These are phyloP conservation scores for Xiphias gladius DNA, from an alignment of 2,113 vertebrate genomes.

Conservation along the genomic window DNA sequence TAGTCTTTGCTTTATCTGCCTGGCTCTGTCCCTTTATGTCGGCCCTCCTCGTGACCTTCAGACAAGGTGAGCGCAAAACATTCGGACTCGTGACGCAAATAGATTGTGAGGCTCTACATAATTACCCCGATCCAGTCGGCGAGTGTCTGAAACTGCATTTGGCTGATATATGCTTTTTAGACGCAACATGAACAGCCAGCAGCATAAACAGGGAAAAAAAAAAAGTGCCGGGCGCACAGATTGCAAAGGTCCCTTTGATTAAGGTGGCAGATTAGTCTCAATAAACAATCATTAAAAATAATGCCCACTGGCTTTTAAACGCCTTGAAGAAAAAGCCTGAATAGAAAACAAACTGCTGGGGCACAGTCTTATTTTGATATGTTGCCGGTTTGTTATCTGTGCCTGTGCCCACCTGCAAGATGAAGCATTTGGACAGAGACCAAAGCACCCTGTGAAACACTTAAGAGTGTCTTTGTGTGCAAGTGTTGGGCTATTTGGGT, in stretches of 20 bases:
- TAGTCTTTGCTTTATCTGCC: slow-evolving; percentile 13
- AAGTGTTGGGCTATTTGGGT: neutral
- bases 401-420: slow-evolving; percentile 43
- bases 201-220: slow-evolving; percentile 66
- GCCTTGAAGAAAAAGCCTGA: slow-evolving; percentile 48
- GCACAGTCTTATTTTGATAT: slow-evolving; percentile 44
- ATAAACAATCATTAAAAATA: slow-evolving; percentile 80
- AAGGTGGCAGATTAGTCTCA: slow-evolving; percentile 74
- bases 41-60: slow-evolving; percentile 43
- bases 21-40: slow-evolving; percentile 30
- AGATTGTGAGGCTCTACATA: neutral
- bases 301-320: slow-evolving; percentile 69
- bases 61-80: slow-evolving; percentile 28
- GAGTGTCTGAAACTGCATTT: slow-evolving; percentile 62
- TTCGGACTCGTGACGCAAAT: slow-evolving; percentile 40
- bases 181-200: slow-evolving; percentile 65
- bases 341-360: slow-evolving; percentile 31
- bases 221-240: slow-evolving; percentile 66
- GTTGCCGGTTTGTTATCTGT: slow-evolving; percentile 36
- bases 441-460: slow-evolving; percentile 42
- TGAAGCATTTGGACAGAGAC: slow-evolving; percentile 40
- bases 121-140: slow-evolving; percentile 30
- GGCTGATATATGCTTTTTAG: slow-evolving; percentile 64
- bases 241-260: slow-evolving; percentile 77
- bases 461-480: slow-evolving; percentile 18